Base-by-base conservation (phyloP, 2,797 vertebrate genomes). In the Coccyzus lansbergi region DNA sequence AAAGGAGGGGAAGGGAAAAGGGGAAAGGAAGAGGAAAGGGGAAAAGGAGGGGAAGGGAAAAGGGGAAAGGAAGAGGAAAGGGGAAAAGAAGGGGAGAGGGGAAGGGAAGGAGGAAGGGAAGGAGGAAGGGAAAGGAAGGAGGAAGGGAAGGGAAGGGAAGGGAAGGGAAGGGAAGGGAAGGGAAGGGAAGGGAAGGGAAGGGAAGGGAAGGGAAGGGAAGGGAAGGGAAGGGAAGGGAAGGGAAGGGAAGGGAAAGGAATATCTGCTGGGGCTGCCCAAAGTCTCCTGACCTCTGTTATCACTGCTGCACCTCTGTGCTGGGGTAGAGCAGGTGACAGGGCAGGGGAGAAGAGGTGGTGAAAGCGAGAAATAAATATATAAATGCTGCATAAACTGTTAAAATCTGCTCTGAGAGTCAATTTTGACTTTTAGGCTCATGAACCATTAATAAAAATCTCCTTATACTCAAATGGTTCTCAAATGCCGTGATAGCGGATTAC, bases 401-500 rank as follows among this genome's bases (percentile, higher is more conserved):
- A 96, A 97, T 96, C 94, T 97, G 93, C 88, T 92, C 88, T 69
- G 63, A 92, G 95, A 97, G 94, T 96, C 90, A 96, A 95, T 94
- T 96, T 96, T 95, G 96, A 96, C 94, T 97, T 97, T 96, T 96
- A 97, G 96, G 93, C 96, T 97, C 96, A 95, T 90, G 89, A 94
- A 86, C 95, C 98, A 98, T 98, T 98, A 98, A 98, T 98, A 97
- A 98, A 98, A 98, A 98, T 98, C 98, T 98, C 96, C 97, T 98
- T 98, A 98, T 78, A 97, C 97, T 97, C 96, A 98, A 97, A 98
- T 98, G 92, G 96, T 86, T 97, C 96, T 97, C 88, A 98, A 97
- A 97, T 96, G 95, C 97, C 86, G 95, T 94, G 96, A 96, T 96
- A 96, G 96, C 51, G 94, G 98, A 98, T 98, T 98, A 98, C 86